Conservation (phyloP, 2,113 vertebrate genomes). For the Engystomops pustulosus region DNA sequence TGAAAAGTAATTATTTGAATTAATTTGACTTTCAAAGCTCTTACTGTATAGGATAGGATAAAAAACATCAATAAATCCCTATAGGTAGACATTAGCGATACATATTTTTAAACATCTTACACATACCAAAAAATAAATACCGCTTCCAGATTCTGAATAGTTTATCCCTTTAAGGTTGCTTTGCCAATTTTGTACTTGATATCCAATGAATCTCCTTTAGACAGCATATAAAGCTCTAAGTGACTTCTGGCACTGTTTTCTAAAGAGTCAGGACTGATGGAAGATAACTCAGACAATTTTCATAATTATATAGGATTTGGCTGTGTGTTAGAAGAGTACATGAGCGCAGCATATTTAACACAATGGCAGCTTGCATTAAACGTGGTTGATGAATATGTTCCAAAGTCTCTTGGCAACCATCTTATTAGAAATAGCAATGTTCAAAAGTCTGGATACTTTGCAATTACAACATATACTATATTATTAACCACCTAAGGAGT, state of each 20-base stretch:
- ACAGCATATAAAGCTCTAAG: background rate
- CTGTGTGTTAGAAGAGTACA: background rate
- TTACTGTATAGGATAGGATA: background rate
- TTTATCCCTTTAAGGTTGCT: background rate
- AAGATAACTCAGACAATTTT: background rate
- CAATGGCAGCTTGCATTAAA: background rate
- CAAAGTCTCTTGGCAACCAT: background rate
- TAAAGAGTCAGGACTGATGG: background rate
- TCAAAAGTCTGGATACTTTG: background rate
- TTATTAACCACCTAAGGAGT: background rate
- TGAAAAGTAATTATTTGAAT: too few species aligned
- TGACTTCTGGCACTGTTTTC: background rate
- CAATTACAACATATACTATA: background rate
- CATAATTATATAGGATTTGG: constrained; percentile 16
- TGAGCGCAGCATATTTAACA: background rate
- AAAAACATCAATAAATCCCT: background rate
- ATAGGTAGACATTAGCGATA: background rate
- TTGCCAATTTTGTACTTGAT: background rate
- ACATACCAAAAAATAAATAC: background rate
- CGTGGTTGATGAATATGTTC: background rate
- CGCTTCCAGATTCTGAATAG: background rate
- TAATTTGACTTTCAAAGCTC: background rate
- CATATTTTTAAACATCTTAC: background rate
- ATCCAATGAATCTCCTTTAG: background rate
- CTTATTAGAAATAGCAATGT: background rate